Evolutionary conservation across 2,888 invertebrate genomes (phyloP), one percentile per base, ranked within the genome.

Genomic region (Unio pictorum): DNA sequence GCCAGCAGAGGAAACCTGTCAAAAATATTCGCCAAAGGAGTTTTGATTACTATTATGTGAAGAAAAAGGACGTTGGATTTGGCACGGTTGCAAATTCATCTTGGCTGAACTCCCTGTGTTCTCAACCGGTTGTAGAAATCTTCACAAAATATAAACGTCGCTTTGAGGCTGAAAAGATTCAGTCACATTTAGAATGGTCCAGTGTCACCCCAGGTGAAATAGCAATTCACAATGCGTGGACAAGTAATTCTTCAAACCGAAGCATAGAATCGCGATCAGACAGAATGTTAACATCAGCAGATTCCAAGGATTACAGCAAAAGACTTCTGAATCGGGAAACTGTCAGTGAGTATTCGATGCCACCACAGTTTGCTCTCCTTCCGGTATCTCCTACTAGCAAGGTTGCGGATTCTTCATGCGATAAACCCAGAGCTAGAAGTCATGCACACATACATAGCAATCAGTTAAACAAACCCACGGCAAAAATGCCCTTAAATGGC

Each of bases 101-200:
- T 15, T 81, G 81, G 81, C 66, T 81, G 34, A 76, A 66, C 30
- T 69, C 80, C 6, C 67, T 81, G 15, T 80, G 80, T 67, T 72
- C 81, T 15, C 81, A 81, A 60, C 81, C 81, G 1, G 81, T 81
- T 11, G 69, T 76, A n/a, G 81, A 81, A 71, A 81, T 81, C 67
- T 81, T 81, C 58, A 66, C 65, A 26, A 81, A 81, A 68, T 81
- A 81, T 61, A 78, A 79, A 65, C 74, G 70, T 61, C 68, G 67
- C 54, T 71, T 75, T 8, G 79, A 79, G 65, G 68, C 73, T 34
- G 60, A 58, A 11, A 69, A 68, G 30, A 30, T 69, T 55, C 20
- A 61, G 1, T 45, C 70, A 7, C 28, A 64, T 6, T 66, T 72
- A 54, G 68, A 73, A 7, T 57, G 75, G 1, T 71, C 74, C 59